Conservation (phyloP, 2,888 invertebrate species). For the Hirtodrosophila duncani region DNA sequence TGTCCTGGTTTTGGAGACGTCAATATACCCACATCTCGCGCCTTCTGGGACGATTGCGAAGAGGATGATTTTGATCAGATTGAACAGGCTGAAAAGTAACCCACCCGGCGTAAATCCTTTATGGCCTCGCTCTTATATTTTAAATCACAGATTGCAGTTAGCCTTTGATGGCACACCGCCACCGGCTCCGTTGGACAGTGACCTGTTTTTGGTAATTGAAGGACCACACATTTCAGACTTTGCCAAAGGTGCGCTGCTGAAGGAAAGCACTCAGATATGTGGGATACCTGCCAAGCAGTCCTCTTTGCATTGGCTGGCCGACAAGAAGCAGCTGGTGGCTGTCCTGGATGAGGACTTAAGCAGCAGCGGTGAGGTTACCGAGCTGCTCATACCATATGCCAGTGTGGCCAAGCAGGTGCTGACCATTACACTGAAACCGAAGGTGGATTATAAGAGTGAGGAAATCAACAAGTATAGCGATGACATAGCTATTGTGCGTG, state of each 20-base stretch:
- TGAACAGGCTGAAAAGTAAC: constrained; percentile 53
- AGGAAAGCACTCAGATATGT: constrained; percentile 55
- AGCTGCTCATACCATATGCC: constrained; percentile 66
- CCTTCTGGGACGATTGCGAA: constrained; percentile 78
- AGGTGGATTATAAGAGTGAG: constrained; percentile 75
- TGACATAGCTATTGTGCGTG: constrained; percentile 69
- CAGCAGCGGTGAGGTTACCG: constrained; percentile 69
- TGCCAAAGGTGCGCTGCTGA: constrained; percentile 52
- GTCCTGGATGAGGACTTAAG: constrained; percentile 73
- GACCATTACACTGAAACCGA: constrained; percentile 73
- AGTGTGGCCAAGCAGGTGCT: constrained; percentile 63
- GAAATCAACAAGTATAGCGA: constrained; percentile 61
- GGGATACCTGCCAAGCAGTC: constrained; percentile 61
- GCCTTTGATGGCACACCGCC: constrained; percentile 36
- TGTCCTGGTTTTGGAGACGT: constrained; percentile 77
- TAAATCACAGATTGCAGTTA: constrained; percentile 47
- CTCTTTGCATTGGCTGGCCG: constrained; percentile 42
- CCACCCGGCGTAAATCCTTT: constrained; percentile 8
- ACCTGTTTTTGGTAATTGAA: constrained; percentile 72
- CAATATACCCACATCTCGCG: constrained; percentile 76
- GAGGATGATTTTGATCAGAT: constrained; percentile 66
- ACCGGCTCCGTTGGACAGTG: constrained; percentile 37
- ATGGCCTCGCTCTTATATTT: neutral
- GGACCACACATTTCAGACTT: constrained; percentile 70
- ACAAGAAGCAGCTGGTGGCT: constrained; percentile 53